Percentiles rank a stretch among this genome's conserved stretches.
Conservation (phyloP, 2,113 vertebrate species). For the Cephalopterus ornatus region DNA sequence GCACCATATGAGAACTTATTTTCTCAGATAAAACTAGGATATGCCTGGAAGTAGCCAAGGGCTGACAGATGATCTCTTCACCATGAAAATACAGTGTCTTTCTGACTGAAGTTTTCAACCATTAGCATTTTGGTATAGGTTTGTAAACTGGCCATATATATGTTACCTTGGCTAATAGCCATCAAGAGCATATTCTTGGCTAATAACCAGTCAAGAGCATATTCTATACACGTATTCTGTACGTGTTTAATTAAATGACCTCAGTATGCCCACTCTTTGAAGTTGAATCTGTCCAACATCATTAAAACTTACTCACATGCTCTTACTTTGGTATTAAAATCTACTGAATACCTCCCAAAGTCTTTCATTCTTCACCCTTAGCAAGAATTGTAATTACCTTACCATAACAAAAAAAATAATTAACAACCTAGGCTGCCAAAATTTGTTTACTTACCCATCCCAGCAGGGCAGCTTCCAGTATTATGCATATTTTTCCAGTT, state of each 20-base stretch:
- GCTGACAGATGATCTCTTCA: neutral
- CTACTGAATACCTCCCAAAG: neutral
- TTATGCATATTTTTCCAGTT: neutral
- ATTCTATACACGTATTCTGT: neutral
- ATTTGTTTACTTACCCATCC: neutral
- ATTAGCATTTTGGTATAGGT: neutral
- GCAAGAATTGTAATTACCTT: constrained; percentile 4
- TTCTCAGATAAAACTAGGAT: neutral
- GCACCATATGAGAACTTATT: neutral
- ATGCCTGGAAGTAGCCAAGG: neutral
- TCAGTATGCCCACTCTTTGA: constrained; percentile 28
- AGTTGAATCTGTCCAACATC: neutral
- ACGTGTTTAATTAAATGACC: constrained; percentile 30
- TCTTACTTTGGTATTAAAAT: constrained; percentile 20
- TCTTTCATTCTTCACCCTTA: neutral
- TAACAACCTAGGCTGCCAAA: neutral
- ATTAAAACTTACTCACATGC: constrained; percentile 21
- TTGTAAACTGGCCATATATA: neutral
- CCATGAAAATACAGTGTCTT: neutral
- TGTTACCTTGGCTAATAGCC: neutral
- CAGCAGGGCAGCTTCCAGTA: neutral
- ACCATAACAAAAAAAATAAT: neutral
- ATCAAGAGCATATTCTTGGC: neutral
- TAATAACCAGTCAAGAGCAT: neutral
- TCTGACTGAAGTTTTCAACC: neutral